phyloP scores from a whole-genome alignment of 2,113 vertebrate genomes.

The Cottus gobio region DNA sequence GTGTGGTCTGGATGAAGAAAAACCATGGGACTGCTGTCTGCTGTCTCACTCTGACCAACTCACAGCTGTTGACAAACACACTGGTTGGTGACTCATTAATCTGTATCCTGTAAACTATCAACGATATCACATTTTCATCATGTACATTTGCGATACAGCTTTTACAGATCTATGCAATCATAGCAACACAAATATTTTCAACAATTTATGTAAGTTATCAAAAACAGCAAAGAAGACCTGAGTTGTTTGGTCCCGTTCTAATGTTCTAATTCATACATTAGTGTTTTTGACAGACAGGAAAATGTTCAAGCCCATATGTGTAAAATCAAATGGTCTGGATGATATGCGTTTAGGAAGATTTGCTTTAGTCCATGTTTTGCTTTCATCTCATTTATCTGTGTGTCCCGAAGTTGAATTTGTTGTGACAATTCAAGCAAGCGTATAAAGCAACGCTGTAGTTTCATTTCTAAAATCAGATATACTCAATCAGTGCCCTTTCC shows the following conservation, averaged over 20 bases:
- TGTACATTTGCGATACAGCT: neutral
- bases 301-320: neutral
- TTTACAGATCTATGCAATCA: neutral
- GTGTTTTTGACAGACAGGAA: neutral
- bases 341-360: neutral
- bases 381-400: neutral
- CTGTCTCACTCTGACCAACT: conserved; percentile 79
- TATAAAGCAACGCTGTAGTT: neutral
- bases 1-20: conserved; percentile 76
- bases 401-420: neutral
- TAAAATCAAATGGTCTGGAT: neutral
- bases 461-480: neutral
- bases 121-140: neutral
- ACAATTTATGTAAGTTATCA: neutral
- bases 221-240: neutral
- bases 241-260: no score
- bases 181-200: neutral
- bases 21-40: conserved; percentile 85
- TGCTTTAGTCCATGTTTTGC: neutral
- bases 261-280: neutral
- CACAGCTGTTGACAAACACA: conserved; percentile 73
- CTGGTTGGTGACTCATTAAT: conserved; percentile 78
- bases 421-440: neutral
- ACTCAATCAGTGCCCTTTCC: neutral
- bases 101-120: neutral